A percentile compares a stretch with the other conserved stretches of the same genome.
phyloP scores from a whole-genome alignment of 2,888 invertebrate species.

The Lysandra bellargus region DNA sequence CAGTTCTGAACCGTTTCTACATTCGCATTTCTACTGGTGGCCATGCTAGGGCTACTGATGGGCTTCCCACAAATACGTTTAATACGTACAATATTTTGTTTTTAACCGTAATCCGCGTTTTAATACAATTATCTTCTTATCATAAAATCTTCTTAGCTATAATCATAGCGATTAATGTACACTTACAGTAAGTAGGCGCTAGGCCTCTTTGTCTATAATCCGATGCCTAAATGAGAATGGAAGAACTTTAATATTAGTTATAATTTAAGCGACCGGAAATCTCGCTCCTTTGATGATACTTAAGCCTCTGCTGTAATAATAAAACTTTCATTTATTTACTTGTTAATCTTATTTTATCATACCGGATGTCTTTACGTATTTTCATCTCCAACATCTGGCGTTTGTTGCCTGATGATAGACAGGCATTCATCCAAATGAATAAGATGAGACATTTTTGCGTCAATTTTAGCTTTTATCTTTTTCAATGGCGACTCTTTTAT shows the following conservation, averaged over 20 bases:
- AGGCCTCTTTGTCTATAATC: background rate
- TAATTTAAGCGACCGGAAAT: slow-evolving; percentile 12
- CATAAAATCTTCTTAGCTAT: background rate
- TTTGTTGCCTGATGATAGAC: background rate
- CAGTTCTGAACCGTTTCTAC: no score
- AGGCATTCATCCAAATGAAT: background rate
- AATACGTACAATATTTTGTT: background rate
- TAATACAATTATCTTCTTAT: slow-evolving; percentile 15
- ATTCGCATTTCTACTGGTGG: no score
- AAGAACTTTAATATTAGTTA: background rate
- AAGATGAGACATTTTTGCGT: background rate
- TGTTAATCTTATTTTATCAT: slow-evolving; percentile 12
- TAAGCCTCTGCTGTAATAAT: slow-evolving; percentile 1
- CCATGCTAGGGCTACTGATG: no score
- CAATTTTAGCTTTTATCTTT: background rate
- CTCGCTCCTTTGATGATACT: slow-evolving; percentile 2
- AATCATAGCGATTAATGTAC: slow-evolving; percentile 4
- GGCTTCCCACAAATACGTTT: background rate
- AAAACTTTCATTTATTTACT: slow-evolving; percentile 20
- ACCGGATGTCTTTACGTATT: slow-evolving; percentile 9
- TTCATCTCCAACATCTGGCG: slow-evolving; percentile 7
- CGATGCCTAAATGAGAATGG: background rate
- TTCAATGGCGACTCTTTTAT: background rate
- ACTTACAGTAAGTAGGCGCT: background rate
- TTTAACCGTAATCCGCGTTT: background rate